Evolutionary conservation across 2,797 vertebrate species (phyloP).

Genomic region (Clarias laeviceps): DNA sequence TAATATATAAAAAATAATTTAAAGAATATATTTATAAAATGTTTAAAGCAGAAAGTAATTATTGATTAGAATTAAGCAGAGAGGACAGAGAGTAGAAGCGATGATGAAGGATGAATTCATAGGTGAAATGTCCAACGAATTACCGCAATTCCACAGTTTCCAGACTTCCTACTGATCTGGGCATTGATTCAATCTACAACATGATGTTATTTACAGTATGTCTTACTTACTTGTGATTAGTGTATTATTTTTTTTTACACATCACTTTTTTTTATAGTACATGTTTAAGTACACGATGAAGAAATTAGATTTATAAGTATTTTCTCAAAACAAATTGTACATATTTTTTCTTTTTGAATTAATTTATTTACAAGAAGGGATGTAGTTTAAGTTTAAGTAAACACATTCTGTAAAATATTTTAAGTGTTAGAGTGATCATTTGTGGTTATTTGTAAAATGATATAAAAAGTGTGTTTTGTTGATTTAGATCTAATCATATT

Average conservation of each 20-base stretch:
- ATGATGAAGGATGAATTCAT: background rate
- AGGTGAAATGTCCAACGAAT: background rate
- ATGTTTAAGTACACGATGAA: background rate
- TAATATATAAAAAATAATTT: background rate
- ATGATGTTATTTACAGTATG: background rate
- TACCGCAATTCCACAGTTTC: background rate
- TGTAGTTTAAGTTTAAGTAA: background rate
- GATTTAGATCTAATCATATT: conserved; percentile 2
- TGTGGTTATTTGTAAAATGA: background rate
- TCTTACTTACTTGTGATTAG: background rate
- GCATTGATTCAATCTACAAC: background rate
- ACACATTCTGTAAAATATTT: background rate
- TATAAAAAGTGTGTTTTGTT: background rate
- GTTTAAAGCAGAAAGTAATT: background rate
- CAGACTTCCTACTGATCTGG: background rate
- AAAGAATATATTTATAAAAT: background rate
- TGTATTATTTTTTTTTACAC: background rate
- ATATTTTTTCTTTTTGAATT: background rate
- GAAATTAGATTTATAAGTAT: background rate
- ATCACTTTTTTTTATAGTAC: background rate
- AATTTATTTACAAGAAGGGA: background rate
- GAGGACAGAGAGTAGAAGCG: background rate
- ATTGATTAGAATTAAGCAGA: background rate
- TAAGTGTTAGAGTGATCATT: background rate
- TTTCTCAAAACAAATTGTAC: background rate